phyloP scores from a whole-genome alignment of 2,113 vertebrate genomes.

The Clarias batrachus region DNA sequence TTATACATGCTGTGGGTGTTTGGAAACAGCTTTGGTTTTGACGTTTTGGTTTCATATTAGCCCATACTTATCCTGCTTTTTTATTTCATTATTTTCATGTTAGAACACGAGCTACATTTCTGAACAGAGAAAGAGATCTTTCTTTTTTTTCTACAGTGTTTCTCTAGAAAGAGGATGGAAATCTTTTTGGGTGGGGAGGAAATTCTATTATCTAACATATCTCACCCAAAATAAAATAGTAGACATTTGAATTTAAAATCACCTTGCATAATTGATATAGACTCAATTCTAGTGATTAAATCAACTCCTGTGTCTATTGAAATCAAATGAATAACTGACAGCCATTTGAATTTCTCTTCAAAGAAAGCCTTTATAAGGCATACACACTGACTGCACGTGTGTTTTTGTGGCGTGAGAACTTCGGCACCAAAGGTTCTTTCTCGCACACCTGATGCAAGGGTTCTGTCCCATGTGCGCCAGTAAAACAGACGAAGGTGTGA shows the following conservation, averaged over 20 bases:
- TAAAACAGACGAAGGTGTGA: constrained; percentile 70
- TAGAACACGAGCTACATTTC: neutral
- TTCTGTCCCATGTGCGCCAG: constrained; percentile 10
- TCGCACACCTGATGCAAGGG: constrained; percentile 34
- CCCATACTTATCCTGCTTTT: neutral
- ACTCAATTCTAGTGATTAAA: neutral
- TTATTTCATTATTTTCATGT: neutral
- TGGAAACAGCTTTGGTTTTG: neutral
- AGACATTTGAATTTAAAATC: too few species aligned
- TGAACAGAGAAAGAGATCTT: neutral
- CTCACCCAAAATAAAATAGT: neutral
- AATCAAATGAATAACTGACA: constrained; percentile 44
- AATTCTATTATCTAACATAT: neutral
- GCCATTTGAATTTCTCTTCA: constrained; percentile 61
- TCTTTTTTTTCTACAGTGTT: neutral
- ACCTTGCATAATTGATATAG: neutral
- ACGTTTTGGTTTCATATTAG: neutral
- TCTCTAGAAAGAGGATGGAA: neutral
- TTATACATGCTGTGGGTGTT: neutral
- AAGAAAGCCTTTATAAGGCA: constrained; percentile 45
- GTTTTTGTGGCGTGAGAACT: constrained; percentile 37
- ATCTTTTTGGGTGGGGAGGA: neutral
- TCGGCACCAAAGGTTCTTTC: constrained; percentile 36
- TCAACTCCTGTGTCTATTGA: neutral
- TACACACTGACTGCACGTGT: neutral